Evolutionary conservation across 1,140 invertebrate genomes (phyloP).

Genomic region (Aphelenchoides besseyi): DNA sequence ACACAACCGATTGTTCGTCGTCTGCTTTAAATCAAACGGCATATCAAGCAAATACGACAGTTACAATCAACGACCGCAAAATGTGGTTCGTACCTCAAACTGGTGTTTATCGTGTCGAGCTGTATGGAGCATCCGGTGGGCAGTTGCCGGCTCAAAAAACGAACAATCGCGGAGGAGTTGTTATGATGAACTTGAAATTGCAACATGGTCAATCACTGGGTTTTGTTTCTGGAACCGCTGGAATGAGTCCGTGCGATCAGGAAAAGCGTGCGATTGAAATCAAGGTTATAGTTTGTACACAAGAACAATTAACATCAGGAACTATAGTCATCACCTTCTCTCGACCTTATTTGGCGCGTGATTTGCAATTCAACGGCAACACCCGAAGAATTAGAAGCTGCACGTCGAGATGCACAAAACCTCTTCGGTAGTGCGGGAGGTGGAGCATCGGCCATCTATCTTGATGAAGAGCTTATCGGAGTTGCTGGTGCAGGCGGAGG

Average conservation of each 20-base stretch:
- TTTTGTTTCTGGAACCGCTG: constrained; percentile 33
- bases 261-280: constrained; percentile 3
- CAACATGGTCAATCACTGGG: constrained; percentile 29
- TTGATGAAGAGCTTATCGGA: constrained; percentile 12
- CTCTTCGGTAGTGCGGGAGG: constrained; percentile 38
- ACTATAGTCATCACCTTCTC: constrained; percentile 7
- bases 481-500: constrained; percentile 45
- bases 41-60: constrained; percentile 1
- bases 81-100: constrained; percentile 31
- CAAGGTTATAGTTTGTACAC: not conserved
- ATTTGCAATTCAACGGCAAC: not conserved
- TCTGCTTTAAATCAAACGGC: too few relatives aligned
- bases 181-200: constrained; percentile 33
- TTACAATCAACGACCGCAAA: not conserved
- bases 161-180: constrained; percentile 26
- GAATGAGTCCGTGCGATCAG: constrained; percentile 32
- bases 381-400: constrained; percentile 23
- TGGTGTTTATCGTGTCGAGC: constrained; percentile 36
- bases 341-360: not conserved
- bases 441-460: constrained; percentile 34
- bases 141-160: constrained; percentile 6
- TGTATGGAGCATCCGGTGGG: constrained; percentile 43
- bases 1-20: not conserved
- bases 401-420: constrained; percentile 19
- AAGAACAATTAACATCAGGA: not conserved